Percentiles rank a stretch among this genome's conserved stretches.
Evolutionary conservation across 1,140 invertebrate species (phyloP).

Genomic region (Watersipora subatra): DNA sequence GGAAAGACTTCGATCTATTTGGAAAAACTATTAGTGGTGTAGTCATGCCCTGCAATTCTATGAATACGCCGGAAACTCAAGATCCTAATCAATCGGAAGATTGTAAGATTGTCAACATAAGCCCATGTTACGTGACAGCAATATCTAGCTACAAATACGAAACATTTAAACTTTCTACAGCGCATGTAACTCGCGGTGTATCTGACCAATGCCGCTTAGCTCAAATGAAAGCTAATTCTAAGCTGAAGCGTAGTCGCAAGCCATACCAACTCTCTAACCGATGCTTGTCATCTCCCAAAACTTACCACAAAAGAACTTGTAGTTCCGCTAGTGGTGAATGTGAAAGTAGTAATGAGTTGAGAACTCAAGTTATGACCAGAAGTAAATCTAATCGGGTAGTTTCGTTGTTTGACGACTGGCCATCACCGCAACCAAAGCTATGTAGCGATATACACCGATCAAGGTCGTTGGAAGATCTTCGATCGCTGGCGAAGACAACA

Average conservation of each 20-base stretch:
- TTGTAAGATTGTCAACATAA: conserved; percentile 25
- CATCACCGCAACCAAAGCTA: no score
- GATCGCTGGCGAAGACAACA: background rate
- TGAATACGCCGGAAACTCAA: conserved; percentile 3
- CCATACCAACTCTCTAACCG: background rate
- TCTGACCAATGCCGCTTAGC: background rate
- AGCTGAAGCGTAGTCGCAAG: background rate
- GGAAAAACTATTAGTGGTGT: background rate
- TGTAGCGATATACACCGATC: background rate
- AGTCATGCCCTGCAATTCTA: background rate
- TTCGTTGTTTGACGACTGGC: background rate
- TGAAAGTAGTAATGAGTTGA: no score
- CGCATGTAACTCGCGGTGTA: background rate
- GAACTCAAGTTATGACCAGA: no score
- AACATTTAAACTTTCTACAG: background rate
- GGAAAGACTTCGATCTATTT: background rate
- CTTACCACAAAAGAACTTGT: no score
- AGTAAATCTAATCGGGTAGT: background rate
- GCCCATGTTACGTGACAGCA: conserved; percentile 23
- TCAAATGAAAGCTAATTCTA: background rate
- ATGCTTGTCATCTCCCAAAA: no score
- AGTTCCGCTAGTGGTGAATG: no score
- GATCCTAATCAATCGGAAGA: background rate
- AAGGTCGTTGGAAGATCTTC: background rate
- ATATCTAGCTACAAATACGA: conserved; percentile 12